Evolutionary conservation across 2,888 invertebrate species (phyloP), one percentile per base, ranked within the genome.

Genomic region (Eupsilia transversa): DNA sequence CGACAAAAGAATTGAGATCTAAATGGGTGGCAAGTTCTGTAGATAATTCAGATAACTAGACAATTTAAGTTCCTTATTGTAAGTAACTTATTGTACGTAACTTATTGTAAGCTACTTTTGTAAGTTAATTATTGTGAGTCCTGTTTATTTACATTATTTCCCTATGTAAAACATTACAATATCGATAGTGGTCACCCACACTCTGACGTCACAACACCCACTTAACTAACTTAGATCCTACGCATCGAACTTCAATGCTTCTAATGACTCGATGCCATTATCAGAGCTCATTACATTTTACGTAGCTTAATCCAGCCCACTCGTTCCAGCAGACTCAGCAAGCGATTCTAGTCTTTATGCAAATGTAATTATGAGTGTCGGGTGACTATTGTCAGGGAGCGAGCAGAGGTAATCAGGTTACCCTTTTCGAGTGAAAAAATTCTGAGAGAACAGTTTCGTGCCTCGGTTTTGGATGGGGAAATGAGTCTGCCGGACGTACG

Each of bases 261-360:
- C 89, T 93, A 94, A 94, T 94, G 93, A 93, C 91, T 86, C 91
- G 86, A 82, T 88, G 83, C 92, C 87, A 93, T 93, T 93, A 94
- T 92, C 92, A 92, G 90, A 90, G 89, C 91, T 93, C 94, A 94
- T 95, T 94, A 94, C 91, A 93, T 93, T 94, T 93, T 91, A 93
- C 91, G 91, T 89, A 84, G 89, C 88, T 90, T 91, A 92, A 93
- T 93, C 91, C 89, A 89, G 85, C 86, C 87, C 87, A 91, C 88
- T 89, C 85, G 87, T 85, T 85, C 80, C 80, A 43, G 73, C 84
- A 86, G 81, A 89, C 83, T 84, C 77, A 80, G 89, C 86, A 89
- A 90, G 89, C 92, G 87, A 93, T 91, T 93, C 89, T 93, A 85
- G 91, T 87, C 94, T 91, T 90, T 94, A 91, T 91, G 89, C 86